Conservation (phyloP, 1,140 invertebrate species). For the Zaprionus inermis region DNA sequence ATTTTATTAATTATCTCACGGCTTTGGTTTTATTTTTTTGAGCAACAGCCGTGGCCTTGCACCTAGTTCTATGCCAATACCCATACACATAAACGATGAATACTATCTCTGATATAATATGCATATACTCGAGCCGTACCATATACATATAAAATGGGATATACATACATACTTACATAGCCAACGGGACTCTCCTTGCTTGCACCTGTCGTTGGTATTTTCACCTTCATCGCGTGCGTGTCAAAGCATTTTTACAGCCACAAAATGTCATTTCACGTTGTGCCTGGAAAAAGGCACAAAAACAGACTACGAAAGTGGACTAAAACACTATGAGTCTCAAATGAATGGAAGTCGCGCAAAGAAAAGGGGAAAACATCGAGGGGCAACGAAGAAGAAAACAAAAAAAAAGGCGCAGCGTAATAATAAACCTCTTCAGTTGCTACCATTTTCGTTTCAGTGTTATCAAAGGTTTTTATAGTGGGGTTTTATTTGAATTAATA, state of each 20-base stretch:
- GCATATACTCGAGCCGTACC: neutral
- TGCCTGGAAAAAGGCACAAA: constrained; percentile 43
- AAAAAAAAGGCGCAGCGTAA: constrained; percentile 26
- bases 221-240: constrained; percentile 69
- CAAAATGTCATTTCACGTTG: constrained; percentile 76
- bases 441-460: neutral
- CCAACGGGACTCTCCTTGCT: constrained; percentile 41
- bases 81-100: neutral
- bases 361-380: constrained; percentile 12
- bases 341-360: neutral
- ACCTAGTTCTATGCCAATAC: neutral
- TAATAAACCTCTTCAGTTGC: constrained; percentile 16
- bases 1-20: neutral
- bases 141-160: neutral
- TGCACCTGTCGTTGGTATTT: constrained; percentile 67
- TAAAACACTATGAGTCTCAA: constrained; percentile 20
- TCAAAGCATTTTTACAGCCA: constrained; percentile 72
- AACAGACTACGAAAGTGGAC: constrained; percentile 16
- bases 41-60: constrained; percentile 8
- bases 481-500: neutral
- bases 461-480: neutral
- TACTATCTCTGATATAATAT: constrained; percentile 4
- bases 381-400: neutral
- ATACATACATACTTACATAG: constrained; percentile 18
- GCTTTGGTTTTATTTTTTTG: neutral